Evolutionary conservation across 2,113 vertebrate species (phyloP).

Genomic region (Paedocypris sp.): DNA sequence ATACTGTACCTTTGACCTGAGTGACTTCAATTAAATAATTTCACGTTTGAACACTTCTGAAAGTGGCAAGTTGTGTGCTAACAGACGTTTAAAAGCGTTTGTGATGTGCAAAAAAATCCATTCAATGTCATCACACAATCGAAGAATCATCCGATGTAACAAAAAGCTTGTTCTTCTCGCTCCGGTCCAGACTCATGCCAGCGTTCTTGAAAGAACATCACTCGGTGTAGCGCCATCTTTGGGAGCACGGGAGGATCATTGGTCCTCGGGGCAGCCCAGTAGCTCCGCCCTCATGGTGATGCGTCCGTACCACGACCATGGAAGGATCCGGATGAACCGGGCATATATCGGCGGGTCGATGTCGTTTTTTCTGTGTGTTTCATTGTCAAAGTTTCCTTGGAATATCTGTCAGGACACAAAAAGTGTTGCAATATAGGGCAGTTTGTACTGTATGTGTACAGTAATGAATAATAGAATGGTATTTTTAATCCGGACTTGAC

Average conservation of each 20-base stretch:
- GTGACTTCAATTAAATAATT: not conserved
- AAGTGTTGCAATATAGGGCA: too few relatives aligned
- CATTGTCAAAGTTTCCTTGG: conserved; percentile 81
- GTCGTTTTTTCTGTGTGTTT: conserved; percentile 77
- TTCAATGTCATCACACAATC: not conserved
- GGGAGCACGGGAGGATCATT: conserved; percentile 61
- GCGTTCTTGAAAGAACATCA: not conserved
- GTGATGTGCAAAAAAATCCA: not conserved
- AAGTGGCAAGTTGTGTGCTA: not conserved
- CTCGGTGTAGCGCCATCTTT: too few relatives aligned
- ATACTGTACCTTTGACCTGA: not conserved
- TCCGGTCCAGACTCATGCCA: not conserved
- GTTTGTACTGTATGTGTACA: too few relatives aligned
- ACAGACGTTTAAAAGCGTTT: not conserved
- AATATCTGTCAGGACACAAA: conserved; percentile 59
- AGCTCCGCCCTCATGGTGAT: conserved; percentile 76
- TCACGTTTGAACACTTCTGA: not conserved
- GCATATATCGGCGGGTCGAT: conserved; percentile 72
- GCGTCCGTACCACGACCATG: conserved; percentile 79
- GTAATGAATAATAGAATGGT: too few relatives aligned
- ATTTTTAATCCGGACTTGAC: not conserved
- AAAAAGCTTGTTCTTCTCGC: not conserved
- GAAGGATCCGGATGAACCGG: conserved; percentile 67
- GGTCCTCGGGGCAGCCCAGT: conserved; percentile 69
- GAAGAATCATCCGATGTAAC: not conserved